Percentiles rank a stretch among this genome's conserved stretches.
These are phyloP conservation scores for Orius insidiosus DNA, from an alignment of 1,140 invertebrate genomes.

Conservation along the genomic window DNA sequence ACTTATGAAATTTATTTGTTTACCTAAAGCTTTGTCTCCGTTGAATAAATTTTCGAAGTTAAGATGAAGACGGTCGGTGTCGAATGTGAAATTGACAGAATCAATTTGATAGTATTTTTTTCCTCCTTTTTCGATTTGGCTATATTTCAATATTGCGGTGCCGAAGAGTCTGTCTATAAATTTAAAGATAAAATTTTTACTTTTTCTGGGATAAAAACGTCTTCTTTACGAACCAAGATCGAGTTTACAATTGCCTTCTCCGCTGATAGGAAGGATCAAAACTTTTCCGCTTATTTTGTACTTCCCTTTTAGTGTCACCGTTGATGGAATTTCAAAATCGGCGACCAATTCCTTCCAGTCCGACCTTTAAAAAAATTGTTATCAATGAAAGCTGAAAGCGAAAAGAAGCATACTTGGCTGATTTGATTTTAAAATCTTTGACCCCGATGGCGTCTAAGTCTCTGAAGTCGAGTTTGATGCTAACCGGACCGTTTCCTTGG, in stretches of 20 bases:
- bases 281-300: slow-evolving; percentile 22
- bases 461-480: slow-evolving; percentile 25
- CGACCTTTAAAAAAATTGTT: slow-evolving; percentile 1
- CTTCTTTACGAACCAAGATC: slow-evolving; percentile 17
- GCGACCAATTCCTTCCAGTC: slow-evolving; percentile 3
- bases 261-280: slow-evolving; percentile 21
- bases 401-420: slow-evolving; percentile 19
- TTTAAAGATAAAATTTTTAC: background rate
- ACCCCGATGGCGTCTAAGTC: slow-evolving; percentile 27
- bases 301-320: slow-evolving; percentile 11
- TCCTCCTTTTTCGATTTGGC: slow-evolving; percentile 13
- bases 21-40: slow-evolving; percentile 22
- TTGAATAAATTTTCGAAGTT: slow-evolving; percentile 22
- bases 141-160: slow-evolving; percentile 11
- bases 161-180: slow-evolving; percentile 19
- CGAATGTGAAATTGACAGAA: slow-evolving; percentile 17
- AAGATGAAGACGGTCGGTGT: slow-evolving; percentile 16
- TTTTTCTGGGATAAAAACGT: background rate
- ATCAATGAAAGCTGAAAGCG: background rate
- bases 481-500: slow-evolving; percentile 22
- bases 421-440: slow-evolving; percentile 18
- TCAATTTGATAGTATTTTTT: slow-evolving; percentile 15
- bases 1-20: too few relatives aligned
- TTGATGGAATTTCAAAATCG: background rate
- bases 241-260: slow-evolving; percentile 19